phyloP scores from a whole-genome alignment of 2,797 vertebrate genomes.

The Intellagama lesueurii region DNA sequence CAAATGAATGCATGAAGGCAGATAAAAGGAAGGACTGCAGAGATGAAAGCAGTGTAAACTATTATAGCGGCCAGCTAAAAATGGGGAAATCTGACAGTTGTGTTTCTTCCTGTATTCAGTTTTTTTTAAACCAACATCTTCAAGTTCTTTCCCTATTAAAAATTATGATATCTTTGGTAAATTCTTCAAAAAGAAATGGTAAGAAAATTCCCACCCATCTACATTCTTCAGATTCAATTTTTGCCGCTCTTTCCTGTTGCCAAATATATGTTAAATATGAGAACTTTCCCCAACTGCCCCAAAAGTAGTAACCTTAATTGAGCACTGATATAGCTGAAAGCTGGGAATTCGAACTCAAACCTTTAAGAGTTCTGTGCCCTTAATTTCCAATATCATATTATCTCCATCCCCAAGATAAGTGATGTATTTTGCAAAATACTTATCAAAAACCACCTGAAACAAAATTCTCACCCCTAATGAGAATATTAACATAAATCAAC shows the following conservation, averaged over 20 bases:
- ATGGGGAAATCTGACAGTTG: not conserved
- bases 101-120: not conserved
- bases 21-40: too few relatives aligned
- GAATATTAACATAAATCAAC: not conserved
- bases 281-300: not conserved
- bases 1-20: not conserved
- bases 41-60: not conserved
- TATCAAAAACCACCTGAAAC: not conserved
- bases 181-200: not conserved
- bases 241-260: not conserved
- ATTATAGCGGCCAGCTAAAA: not conserved
- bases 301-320: not conserved
- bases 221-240: not conserved
- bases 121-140: not conserved
- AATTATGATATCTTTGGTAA: not conserved
- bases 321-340: not conserved
- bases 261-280: not conserved
- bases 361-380: not conserved
- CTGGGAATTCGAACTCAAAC: not conserved
- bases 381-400: not conserved
- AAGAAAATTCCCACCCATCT: not conserved
- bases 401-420: not conserved
- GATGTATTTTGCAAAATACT: not conserved
- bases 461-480: not conserved
- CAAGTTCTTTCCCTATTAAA: not conserved